Percentiles rank a stretch among this genome's conserved stretches.
These are phyloP conservation scores for Caenorhabditis afra DNA, from an alignment of 2,888 invertebrate species.

Conservation along the genomic window DNA sequence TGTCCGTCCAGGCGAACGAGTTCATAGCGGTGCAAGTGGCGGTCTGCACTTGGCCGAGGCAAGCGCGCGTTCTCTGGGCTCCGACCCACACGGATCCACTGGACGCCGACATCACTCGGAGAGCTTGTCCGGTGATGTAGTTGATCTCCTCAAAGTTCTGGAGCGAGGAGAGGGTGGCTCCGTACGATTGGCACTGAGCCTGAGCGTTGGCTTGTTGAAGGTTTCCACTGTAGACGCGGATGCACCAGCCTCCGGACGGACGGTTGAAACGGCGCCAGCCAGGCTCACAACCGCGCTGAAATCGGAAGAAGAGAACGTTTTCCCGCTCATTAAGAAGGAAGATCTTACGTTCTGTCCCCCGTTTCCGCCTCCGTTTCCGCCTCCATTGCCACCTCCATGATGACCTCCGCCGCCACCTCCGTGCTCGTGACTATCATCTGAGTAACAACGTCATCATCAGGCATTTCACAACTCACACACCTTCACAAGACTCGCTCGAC, in stretches of 20 bases:
- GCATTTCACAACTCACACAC: no score
- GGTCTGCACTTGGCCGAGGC: background rate
- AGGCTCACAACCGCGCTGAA: slow-evolving; percentile 27
- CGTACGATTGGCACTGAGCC: slow-evolving; percentile 9
- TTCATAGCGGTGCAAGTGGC: slow-evolving; percentile 6
- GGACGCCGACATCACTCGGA: background rate
- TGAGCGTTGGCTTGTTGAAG: background rate
- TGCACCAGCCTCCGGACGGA: slow-evolving; percentile 34
- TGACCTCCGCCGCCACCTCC: background rate
- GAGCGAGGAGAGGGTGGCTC: slow-evolving; percentile 22
- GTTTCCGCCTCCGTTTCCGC: background rate
- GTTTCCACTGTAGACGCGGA: slow-evolving; percentile 4
- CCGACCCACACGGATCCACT: slow-evolving; percentile 28
- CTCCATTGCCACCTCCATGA: slow-evolving; percentile 8
- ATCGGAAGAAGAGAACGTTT: background rate
- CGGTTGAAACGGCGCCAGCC: slow-evolving; percentile 40
- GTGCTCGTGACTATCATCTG: slow-evolving; percentile 19
- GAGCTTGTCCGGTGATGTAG: slow-evolving; percentile 4
- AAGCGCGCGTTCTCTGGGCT: background rate
- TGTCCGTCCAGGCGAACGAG: slow-evolving; percentile 30
- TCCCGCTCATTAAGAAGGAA: background rate
- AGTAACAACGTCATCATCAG: background rate
- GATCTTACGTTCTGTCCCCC: slow-evolving; percentile 19
- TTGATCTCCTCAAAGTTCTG: slow-evolving; percentile 31
- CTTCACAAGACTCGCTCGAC: slow-evolving; percentile 41